Base-by-base conservation (phyloP, 2,113 vertebrate genomes). In the Corythoichthys intestinalis region DNA sequence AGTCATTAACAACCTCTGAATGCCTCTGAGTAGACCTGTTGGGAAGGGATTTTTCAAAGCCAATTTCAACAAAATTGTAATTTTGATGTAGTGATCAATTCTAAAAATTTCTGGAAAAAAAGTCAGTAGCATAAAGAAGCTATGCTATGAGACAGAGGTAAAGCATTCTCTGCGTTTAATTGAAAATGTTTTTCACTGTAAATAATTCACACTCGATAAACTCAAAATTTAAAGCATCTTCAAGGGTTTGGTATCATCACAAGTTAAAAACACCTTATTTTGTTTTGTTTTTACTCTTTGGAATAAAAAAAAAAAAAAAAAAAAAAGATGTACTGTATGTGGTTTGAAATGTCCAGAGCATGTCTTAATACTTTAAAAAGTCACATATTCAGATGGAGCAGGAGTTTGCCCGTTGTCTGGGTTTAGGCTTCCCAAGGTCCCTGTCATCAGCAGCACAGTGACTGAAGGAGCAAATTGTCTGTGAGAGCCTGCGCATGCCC, bases 341-440 rank as follows among this genome's bases (percentile, higher is more conserved):
- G 13, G 4, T 62, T 7, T 8, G 13, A 14, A 20, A 64, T 20
- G 68, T 63, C 74, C 39, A 65, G 57, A 50, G 17, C 57, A 49
- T n/a, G 49, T 75, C 37, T 41, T 75, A n/a, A 10, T 69, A 35
- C 46, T 63, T 49, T 28, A 34, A 48, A 56, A 53, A 71, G 50
- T 20, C 54, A 13, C 64, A 34, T 53, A 83, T 85, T 93, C 78
- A 99, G 81, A 99, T 98, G 73, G 97, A 98, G 79, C 95, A 98
- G 3, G 97, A 97, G 87, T 99, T 98, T 64, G 95, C 96, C 84
- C 94, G 93, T 84, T 96, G 95, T 80, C 95, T 93, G 0, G 95
- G 95, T 75, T 95, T 96, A 62, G 95, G 94, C 73, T 96, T 94
- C 73, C 84, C 92, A 34, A 94, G 89, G 54, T 95, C 92, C 77